phyloP scores from a whole-genome alignment of 2,113 vertebrate species.

The Phylloscopus whistleri region DNA sequence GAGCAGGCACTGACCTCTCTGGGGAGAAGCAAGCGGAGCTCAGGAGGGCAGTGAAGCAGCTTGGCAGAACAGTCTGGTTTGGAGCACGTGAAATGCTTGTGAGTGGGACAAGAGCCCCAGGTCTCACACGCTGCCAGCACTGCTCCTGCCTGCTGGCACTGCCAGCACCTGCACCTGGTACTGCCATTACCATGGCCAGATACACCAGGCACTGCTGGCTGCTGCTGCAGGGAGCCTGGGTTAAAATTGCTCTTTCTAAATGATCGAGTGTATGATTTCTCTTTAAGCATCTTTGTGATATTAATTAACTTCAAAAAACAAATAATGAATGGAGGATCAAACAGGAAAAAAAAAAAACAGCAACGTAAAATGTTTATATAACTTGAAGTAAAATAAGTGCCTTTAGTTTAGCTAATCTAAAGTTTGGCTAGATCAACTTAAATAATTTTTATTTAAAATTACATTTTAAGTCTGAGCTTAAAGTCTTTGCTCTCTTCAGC shows the following conservation, averaged over 20 bases:
- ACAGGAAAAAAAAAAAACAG: not conserved
- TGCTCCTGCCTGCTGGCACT: not conserved
- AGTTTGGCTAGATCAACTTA: not conserved
- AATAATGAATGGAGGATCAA: not conserved
- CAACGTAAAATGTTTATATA: not conserved
- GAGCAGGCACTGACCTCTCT: not conserved
- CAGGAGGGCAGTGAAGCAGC: not conserved
- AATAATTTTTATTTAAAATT: not conserved
- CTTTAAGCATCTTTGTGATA: not conserved
- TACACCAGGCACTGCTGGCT: not conserved
- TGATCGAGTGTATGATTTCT: not conserved
- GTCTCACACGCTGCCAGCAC: rapidly evolving
- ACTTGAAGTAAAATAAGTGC: not conserved
- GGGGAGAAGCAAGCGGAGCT: not conserved
- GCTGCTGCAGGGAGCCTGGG: not conserved
- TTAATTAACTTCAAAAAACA: not conserved
- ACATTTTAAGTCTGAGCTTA: not conserved
- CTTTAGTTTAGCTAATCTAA: not conserved
- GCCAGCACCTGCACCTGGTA: not conserved
- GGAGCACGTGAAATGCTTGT: not conserved
- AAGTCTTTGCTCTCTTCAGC: not conserved
- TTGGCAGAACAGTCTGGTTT: not conserved
- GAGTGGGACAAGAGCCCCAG: not conserved
- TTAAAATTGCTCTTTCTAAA: not conserved
- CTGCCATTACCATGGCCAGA: rapidly evolving